Base-by-base conservation (phyloP, 2,113 vertebrate genomes). In the Hippocampus comes region DNA sequence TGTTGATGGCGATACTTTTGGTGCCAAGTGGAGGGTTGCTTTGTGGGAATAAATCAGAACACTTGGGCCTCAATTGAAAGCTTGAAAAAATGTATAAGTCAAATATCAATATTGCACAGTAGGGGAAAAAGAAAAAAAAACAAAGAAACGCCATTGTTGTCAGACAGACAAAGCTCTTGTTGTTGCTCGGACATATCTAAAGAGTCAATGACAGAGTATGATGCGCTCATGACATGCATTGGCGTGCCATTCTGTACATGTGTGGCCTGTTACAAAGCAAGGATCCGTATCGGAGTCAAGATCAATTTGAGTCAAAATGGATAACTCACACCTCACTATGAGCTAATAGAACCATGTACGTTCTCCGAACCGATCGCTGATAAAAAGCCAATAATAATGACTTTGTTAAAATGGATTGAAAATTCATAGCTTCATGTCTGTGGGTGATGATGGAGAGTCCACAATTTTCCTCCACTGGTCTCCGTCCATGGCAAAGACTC, bases 61-160 rank as follows among this genome's bases (percentile, higher is more conserved):
- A 90, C 82, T 88, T 92, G 89, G 86, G 84, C 81, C 89, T 90
- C 82, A 86, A 85, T 89, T 89, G 89, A 82, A 46, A 27, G 63
- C 63, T 25, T 17, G 38, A 0, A 63, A 75, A 38, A 82, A 77
- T 75, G 30, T 73, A 68, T 65, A 56, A 78, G 77, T 74, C 15
- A 78, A 82, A 81, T 70, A 15, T 64, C 77, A 81, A 78, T 64
- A 46, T 75, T 66, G 67, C 11, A 51, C 1, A n/a, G n/a, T 55
- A 0, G 43, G 72, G 21, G 0, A 23, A 74, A 43, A 6, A 8
- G n/a, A 0, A n/a, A 74, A 43, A 6, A 8, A 78, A 74, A 61
- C 76, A 67, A 70, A 8, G 74, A 8, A 34, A 5, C 30, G 10
- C 11, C 30, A 38, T 38, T 51, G 7, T 4, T 18, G 7, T 51